Conservation (phyloP, 1,140 invertebrate species). For the Rhopalosiphum padi region DNA sequence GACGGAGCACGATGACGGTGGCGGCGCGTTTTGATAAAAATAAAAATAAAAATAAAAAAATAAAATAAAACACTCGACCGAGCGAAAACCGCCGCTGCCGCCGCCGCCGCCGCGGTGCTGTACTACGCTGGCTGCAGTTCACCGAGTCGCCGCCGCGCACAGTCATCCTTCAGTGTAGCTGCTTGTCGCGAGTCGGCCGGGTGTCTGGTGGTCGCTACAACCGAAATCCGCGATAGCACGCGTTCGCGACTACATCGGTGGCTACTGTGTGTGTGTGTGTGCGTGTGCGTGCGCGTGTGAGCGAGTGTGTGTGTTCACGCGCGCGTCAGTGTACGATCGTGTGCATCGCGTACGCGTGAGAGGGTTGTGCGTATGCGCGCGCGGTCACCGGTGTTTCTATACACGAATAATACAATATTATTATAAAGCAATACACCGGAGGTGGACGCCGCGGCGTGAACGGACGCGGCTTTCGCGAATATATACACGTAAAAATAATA, state of each 20-base stretch:
- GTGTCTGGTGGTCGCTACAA: neutral
- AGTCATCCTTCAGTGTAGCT: conserved; percentile 22
- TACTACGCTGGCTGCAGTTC: neutral
- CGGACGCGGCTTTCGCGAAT: neutral
- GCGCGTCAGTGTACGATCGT: no score
- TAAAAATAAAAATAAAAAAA: conserved; percentile 27
- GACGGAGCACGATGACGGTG: neutral
- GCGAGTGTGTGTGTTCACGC: no score
- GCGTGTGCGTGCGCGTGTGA: no score
- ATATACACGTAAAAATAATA: neutral
- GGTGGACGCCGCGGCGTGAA: neutral
- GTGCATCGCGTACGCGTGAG: neutral
- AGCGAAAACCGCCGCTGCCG: neutral
- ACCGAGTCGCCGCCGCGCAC: neutral
- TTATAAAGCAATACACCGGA: neutral
- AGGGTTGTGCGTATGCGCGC: neutral
- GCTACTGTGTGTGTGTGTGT: neutral
- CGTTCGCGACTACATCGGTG: neutral
- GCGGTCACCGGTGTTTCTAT: neutral
- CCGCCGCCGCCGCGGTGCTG: neutral
- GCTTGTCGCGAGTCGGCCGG: neutral
- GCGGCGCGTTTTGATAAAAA: conserved; percentile 21
- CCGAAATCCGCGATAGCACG: neutral
- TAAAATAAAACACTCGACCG: conserved; percentile 24
- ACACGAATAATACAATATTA: neutral